A percentile compares a stretch with the other conserved stretches of the same genome.
phyloP scores from a whole-genome alignment of 2,797 vertebrate species.

The Syngnathus acus region DNA sequence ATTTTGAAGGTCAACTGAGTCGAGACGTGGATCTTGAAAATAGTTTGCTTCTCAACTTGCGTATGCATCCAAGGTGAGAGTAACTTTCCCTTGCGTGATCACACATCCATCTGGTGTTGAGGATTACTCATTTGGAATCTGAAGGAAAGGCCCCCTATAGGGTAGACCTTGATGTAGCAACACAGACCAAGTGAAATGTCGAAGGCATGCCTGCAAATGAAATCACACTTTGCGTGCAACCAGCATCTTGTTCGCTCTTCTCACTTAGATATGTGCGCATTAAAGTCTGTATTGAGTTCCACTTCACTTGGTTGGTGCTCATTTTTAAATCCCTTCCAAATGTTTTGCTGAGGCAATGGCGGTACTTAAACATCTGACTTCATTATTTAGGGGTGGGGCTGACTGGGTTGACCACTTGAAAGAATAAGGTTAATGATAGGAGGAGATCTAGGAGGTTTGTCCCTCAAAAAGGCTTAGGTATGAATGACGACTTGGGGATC shows the following conservation, averaged over 20 bases:
- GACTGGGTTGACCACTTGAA: slow-evolving; percentile 45
- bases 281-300: slow-evolving; percentile 49
- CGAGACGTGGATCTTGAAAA: slow-evolving; percentile 9
- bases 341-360: slow-evolving; percentile 61
- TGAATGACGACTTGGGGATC: no score
- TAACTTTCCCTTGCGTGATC: slow-evolving; percentile 29
- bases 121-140: slow-evolving; percentile 26
- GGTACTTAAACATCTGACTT: slow-evolving; percentile 55
- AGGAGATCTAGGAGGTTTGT: slow-evolving; percentile 46
- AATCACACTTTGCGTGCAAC: slow-evolving; percentile 25
- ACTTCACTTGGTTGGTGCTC: slow-evolving; percentile 14
- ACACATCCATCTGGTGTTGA: slow-evolving; percentile 14
- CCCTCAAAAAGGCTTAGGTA: slow-evolving; percentile 12
- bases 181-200: slow-evolving; percentile 20
- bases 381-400: slow-evolving; percentile 58
- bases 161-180: slow-evolving; percentile 12
- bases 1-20: slow-evolving; percentile 1
- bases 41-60: slow-evolving; percentile 10
- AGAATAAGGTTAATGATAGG: slow-evolving; percentile 37
- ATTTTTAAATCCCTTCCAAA: slow-evolving; percentile 45
- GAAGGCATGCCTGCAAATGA: slow-evolving; percentile 19
- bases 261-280: slow-evolving; percentile 18
- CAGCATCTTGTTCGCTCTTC: slow-evolving; percentile 11
- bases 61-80: slow-evolving; percentile 30
- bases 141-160: slow-evolving; percentile 19